Evolutionary conservation across 2,888 invertebrate genomes (phyloP), one percentile per base, ranked within the genome.

Genomic region (Zhuqinia jingwanae): DNA sequence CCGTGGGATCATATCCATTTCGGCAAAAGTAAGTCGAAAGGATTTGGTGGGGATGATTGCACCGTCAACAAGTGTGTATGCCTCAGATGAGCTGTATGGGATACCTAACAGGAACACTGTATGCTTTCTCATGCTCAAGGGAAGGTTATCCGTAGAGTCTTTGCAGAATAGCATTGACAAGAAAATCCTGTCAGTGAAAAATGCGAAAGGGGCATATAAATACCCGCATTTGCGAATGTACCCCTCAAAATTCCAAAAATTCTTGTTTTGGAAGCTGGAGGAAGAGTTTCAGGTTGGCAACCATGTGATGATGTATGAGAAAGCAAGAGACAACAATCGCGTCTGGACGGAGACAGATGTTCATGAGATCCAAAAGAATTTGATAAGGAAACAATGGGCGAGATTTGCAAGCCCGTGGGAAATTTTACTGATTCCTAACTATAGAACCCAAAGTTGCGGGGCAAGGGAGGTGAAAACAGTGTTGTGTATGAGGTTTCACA

Each of bases 361-460:
- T 8, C 50, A 87, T 47, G 85, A 86, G 20, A 78, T 89, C 17
- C 89, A 89, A 76, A 84, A 78, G 47, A 89, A 89, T 53, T 50
- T 89, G 15, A 63, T 89, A 22, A 68, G 89, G 22, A 89, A 89
- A 68, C 89, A 89, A 25, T 89, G 89, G 89, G 15, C 84, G n/a
- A 60, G 89, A 53, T 83, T 88, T 73, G 8, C 87, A 22, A 88
- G 88, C 63, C 88, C 82, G 17, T 89, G 89, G 89, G 89, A 89
- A 83, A 83, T 88, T 47, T 36, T 88, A 25, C 53, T 88, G 0
- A 85, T 89, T 20, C 88, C 88, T 20, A 89, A 89, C 76, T 89
- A 84, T 75, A 86, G 75, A 20, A 73, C 87, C 1, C 76, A 82
- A 30, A 73, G 27, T 65, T 75, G 83, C 63, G 84, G 83, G 36